These are phyloP conservation scores for Melipona quadrifasciata DNA, from an alignment of 1,140 invertebrate genomes.

Conservation along the genomic window DNA sequence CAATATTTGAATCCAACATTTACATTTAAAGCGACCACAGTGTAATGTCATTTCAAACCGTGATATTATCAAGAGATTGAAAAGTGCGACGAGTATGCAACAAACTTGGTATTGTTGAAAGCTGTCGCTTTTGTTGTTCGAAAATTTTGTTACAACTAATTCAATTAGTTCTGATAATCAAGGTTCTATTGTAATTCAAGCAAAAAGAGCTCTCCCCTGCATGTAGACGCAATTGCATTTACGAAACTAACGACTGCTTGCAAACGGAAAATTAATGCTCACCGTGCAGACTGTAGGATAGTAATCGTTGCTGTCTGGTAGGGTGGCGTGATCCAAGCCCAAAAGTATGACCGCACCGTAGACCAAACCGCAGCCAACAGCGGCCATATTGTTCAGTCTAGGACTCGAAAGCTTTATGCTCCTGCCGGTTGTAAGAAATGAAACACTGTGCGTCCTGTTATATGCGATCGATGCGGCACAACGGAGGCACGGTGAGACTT, in stretches of 20 bases:
- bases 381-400: conserved; percentile 97
- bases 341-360: conserved; percentile 96
- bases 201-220: too few relatives aligned
- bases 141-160: too few relatives aligned
- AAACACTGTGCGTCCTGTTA: not conserved
- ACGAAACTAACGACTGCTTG: not conserved
- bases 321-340: conserved; percentile 91
- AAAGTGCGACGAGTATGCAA: too few relatives aligned
- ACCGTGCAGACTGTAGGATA: conserved; percentile 94
- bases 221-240: not conserved
- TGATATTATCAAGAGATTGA: too few relatives aligned
- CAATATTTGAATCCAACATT: too few relatives aligned
- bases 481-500: conserved; percentile 66
- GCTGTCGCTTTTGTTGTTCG: too few relatives aligned
- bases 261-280: conserved; percentile 76
- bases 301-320: conserved; percentile 85
- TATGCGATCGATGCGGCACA: not conserved
- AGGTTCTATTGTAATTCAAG: too few relatives aligned
- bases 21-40: too few relatives aligned
- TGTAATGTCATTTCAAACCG: too few relatives aligned
- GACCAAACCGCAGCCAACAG: conserved; percentile 95
- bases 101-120: too few relatives aligned
- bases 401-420: conserved; percentile 97
- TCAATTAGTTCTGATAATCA: too few relatives aligned
- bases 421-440: conserved; percentile 75